phyloP scores from a whole-genome alignment of 2,113 vertebrate species.

The Ailurus styani region DNA sequence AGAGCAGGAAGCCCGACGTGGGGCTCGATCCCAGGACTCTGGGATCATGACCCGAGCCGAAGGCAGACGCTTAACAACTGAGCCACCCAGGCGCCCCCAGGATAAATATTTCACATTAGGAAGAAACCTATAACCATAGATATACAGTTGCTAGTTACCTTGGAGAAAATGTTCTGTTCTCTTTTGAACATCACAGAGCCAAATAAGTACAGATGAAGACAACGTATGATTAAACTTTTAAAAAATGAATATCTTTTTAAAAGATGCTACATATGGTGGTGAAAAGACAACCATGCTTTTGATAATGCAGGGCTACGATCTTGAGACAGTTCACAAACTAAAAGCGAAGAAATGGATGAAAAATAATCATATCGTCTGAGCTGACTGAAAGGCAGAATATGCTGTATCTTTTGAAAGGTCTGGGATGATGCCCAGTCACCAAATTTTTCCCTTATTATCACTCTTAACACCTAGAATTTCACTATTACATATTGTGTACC shows the following conservation, averaged over 20 bases:
- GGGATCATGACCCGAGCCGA: too few relatives aligned
- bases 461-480: not conserved
- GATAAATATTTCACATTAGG: not conserved
- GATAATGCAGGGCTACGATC: not conserved
- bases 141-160: not conserved
- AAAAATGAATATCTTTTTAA: conserved; percentile 5
- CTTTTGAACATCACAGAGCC: not conserved
- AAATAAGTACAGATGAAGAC: conserved; percentile 17
- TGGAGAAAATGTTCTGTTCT: not conserved
- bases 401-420: conserved; percentile 40
- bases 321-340: not conserved
- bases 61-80: too few relatives aligned
- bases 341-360: not conserved
- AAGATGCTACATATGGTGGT: not conserved
- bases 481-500: not conserved
- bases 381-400: not conserved
- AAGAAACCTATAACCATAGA: not conserved
- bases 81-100: too few relatives aligned
- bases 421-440: not conserved
- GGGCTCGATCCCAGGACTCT: too few relatives aligned
- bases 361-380: not conserved
- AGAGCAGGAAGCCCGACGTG: too few relatives aligned
- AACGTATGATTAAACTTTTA: not conserved
- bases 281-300: not conserved
- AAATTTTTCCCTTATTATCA: not conserved